phyloP scores from a whole-genome alignment of 2,797 vertebrate species.

The Bovichtus variegatus region DNA sequence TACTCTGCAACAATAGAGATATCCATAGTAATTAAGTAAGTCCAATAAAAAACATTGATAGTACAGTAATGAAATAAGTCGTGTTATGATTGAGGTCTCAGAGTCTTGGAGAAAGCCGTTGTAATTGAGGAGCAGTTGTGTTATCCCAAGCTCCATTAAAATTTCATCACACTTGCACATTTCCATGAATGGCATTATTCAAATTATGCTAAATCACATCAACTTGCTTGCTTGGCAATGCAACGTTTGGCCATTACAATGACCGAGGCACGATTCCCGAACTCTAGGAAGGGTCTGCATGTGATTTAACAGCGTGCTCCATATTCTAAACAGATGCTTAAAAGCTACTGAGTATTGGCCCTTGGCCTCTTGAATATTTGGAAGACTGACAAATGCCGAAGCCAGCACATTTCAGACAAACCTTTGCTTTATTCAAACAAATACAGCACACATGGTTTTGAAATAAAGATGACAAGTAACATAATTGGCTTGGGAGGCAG shows the following conservation, averaged over 20 bases:
- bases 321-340: constrained; percentile 75
- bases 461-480: constrained; percentile 29
- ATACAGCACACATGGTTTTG: constrained; percentile 31
- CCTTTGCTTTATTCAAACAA: constrained; percentile 50
- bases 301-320: constrained; percentile 70
- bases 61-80: constrained; percentile 74
- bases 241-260: constrained; percentile 80
- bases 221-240: constrained; percentile 82
- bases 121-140: constrained; percentile 83
- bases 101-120: constrained; percentile 64
- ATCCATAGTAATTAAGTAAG: constrained; percentile 70
- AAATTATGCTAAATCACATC: constrained; percentile 89
- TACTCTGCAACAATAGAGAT: constrained; percentile 61
- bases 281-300: constrained; percentile 70
- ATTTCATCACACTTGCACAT: constrained; percentile 84
- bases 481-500: constrained; percentile 24
- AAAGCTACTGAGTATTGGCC: constrained; percentile 48
- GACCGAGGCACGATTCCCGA: constrained; percentile 78
- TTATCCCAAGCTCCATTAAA: constrained; percentile 84
- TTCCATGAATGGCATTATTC: constrained; percentile 89
- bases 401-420: constrained; percentile 45
- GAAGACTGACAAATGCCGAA: constrained; percentile 38
- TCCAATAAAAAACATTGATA: constrained; percentile 72
- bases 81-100: constrained; percentile 65
- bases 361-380: constrained; percentile 62